Base-by-base conservation (phyloP, 2,888 invertebrate species). In the Onchidella celtica region DNA sequence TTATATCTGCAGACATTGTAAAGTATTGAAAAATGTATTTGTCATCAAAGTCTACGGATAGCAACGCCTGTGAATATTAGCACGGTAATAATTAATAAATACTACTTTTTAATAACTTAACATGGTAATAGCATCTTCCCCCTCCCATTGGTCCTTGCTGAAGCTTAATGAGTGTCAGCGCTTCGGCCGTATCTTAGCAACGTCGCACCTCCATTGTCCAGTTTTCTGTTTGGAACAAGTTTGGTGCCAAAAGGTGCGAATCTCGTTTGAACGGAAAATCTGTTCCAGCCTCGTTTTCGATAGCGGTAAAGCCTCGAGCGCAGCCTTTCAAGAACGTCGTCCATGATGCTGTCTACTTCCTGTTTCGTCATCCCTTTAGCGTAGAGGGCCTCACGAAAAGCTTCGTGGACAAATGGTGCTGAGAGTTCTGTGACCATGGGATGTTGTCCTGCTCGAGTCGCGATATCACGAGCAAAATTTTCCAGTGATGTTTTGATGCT, bases 241-340 rank as follows among this genome's bases (percentile, higher is more conserved):
- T 85, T 85, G 11, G 82, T 81, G 3, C 85, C 85, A 57, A 85
- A 85, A 17, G 85, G 70, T 21, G 85, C 84, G 61, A 84, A 85
- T 65, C 85, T 81, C 9, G 85, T 79, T 68, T 85, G 84, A 6
- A 85, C 83, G n/a, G 81, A 82, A 3, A 85, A 63, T 4, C 69
- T 59, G 38, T 32, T 75, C 69, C 75, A 76, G 0, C 32, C 69
- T 2, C 76, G 57, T 21, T 78, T 74, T 24, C 55, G 21, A 4
- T 40, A 21, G 6, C 14, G 9, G 47, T 14, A n/a, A 3, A 72
- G 3, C 6, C 65, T 21, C 2, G 32, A 21, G 29, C 59, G 36
- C 29, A 78, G 11, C 24, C 47, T 9, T 40, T 66, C 29, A 6
- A 79, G 29, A 9, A 69, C 21, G 36, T 65, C 34, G 14, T 40